phyloP scores from a whole-genome alignment of 2,113 vertebrate species.

The Meles meles region DNA sequence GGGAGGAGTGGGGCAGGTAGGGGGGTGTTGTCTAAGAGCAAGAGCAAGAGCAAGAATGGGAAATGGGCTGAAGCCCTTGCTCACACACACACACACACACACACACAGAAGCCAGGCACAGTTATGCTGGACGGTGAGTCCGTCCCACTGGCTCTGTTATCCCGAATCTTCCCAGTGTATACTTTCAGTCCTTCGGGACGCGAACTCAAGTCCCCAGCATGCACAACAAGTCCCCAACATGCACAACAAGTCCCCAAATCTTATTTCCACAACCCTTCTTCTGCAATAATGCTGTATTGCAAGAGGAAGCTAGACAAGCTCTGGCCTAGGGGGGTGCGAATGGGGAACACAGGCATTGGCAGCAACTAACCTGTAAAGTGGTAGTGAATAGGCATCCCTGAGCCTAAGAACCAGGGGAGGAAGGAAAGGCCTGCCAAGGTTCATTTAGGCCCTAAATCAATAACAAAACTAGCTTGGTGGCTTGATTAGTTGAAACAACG shows the following conservation, averaged over 20 bases:
- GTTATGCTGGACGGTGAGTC: not conserved
- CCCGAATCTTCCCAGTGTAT: not conserved
- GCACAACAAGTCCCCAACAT: not conserved
- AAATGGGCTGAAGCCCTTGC: not conserved
- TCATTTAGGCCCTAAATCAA: not conserved
- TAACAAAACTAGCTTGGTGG: not conserved
- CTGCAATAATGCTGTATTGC: not conserved
- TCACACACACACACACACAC: accelerated
- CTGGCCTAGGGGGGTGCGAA: not conserved
- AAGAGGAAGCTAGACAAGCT: not conserved
- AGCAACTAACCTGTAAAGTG: not conserved
- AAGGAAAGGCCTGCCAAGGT: not conserved
- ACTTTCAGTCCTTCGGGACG: not conserved
- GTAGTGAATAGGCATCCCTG: not conserved
- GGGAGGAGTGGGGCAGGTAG: not conserved
- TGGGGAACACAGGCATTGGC: not conserved
- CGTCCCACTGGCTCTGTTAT: not conserved
- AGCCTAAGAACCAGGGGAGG: not conserved
- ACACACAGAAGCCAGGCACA: not conserved
- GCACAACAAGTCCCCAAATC: not conserved
- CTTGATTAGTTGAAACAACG: not conserved
- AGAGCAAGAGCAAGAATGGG: too few species aligned
- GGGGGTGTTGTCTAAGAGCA: not conserved
- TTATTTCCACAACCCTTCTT: not conserved
- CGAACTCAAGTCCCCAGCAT: not conserved